phyloP scores from a whole-genome alignment of 2,797 vertebrate species.

The Emydoidea blandingii region DNA sequence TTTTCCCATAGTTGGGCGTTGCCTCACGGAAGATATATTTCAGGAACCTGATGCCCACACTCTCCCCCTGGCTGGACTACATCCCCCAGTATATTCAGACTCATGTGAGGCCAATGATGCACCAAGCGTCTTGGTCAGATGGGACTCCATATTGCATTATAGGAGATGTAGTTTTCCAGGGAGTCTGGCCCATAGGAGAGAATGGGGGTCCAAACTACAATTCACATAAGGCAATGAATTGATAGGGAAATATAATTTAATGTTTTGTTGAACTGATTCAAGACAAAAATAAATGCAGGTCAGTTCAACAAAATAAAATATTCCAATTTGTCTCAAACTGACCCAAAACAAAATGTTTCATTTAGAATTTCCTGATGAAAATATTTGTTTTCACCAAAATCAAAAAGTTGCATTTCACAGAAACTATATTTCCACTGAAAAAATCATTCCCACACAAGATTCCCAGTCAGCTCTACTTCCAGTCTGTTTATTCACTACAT shows the following conservation, averaged over 20 bases:
- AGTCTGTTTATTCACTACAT: neutral
- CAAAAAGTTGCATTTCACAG: neutral
- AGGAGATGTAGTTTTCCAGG: neutral
- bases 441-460: neutral
- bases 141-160: neutral
- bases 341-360: neutral
- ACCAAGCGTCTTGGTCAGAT: neutral
- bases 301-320: neutral
- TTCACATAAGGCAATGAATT: neutral
- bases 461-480: accelerated
- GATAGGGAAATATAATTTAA: neutral
- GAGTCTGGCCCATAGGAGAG: neutral
- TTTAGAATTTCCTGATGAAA: neutral
- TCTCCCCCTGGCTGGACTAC: neutral
- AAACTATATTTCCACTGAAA: neutral
- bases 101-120: neutral
- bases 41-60: neutral
- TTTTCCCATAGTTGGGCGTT: neutral
- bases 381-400: neutral
- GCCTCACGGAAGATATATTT: neutral
- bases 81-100: neutral
- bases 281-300: neutral
- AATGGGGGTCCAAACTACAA: neutral
- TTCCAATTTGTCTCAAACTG: accelerated
- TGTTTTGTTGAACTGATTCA: neutral